These are phyloP conservation scores for Hylaeus volcanicus DNA, from an alignment of 1,140 invertebrate genomes.

Conservation along the genomic window DNA sequence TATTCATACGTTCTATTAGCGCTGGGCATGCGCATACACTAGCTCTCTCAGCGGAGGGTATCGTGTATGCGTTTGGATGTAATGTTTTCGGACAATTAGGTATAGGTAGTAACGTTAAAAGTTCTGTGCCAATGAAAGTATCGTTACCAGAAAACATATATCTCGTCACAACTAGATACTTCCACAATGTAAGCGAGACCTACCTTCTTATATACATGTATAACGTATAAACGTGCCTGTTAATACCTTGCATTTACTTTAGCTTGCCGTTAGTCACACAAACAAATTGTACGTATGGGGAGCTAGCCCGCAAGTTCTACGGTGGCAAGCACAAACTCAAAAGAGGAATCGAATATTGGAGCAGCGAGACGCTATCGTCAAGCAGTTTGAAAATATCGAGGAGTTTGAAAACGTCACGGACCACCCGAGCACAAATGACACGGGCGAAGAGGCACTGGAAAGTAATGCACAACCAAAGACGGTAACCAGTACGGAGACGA, in stretches of 20 bases:
- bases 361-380: constrained; percentile 72
- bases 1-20: constrained; percentile 80
- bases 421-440: constrained; percentile 29
- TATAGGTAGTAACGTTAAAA: constrained; percentile 83
- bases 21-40: constrained; percentile 90
- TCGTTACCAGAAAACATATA: constrained; percentile 83
- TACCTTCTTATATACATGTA: neutral
- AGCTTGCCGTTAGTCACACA: constrained; percentile 86
- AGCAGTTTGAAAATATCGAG: constrained; percentile 64
- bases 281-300: constrained; percentile 90
- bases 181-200: constrained; percentile 87
- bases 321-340: constrained; percentile 85
- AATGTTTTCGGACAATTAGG: constrained; percentile 91
- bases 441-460: constrained; percentile 47
- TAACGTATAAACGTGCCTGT: neutral
- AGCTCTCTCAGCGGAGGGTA: constrained; percentile 84
- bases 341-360: constrained; percentile 82
- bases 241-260: constrained; percentile 37
- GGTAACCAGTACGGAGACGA: constrained; percentile 32
- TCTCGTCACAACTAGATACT: constrained; percentile 88
- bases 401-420: constrained; percentile 53
- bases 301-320: constrained; percentile 87
- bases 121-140: constrained; percentile 82
- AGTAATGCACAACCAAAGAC: constrained; percentile 46
- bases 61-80: constrained; percentile 88